Conservation (phyloP, 2,113 vertebrate genomes). For the Choloepus hoffmanni region DNA sequence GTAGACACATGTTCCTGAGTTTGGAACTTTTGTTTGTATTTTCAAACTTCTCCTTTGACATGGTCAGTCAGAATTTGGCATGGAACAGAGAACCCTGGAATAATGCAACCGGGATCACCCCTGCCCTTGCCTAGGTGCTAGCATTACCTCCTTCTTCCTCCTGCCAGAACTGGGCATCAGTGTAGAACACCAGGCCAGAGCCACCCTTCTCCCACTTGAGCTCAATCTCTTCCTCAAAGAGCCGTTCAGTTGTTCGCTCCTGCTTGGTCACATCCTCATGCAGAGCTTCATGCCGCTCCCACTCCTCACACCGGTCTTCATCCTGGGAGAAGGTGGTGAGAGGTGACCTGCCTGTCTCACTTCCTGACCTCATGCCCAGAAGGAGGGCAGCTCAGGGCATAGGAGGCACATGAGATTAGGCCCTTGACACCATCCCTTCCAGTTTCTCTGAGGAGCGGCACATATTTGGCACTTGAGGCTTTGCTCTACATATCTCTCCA, state of each 20-base stretch:
- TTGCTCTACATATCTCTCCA: neutral
- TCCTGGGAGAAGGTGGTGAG: slow-evolving; percentile 70
- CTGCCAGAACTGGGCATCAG: slow-evolving; percentile 97
- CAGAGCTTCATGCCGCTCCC: slow-evolving; percentile 96
- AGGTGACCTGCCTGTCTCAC: neutral
- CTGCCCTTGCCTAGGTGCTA: neutral
- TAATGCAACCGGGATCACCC: neutral
- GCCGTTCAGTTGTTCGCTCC: slow-evolving; percentile 92
- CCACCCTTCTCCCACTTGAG: slow-evolving; percentile 99
- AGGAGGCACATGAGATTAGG: neutral
- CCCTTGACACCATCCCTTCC: neutral
- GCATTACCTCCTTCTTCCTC: slow-evolving; percentile 93
- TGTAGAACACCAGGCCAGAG: slow-evolving; percentile 98
- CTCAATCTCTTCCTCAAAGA: slow-evolving; percentile 97
- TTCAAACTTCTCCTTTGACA: slow-evolving; percentile 23
- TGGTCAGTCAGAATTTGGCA: neutral
- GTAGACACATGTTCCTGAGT: slow-evolving; percentile 40
- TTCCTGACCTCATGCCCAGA: neutral
- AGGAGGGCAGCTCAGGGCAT: neutral
- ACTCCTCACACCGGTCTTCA: slow-evolving; percentile 95
- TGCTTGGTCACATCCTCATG: slow-evolving; percentile 95
- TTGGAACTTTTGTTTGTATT: neutral
- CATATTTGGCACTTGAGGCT: neutral
- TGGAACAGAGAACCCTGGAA: neutral
- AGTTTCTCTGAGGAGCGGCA: slow-evolving; percentile 18